A percentile compares a stretch with the other conserved stretches of the same genome.
phyloP scores from a whole-genome alignment of 1,140 invertebrate species.

The Orius insidiosus region DNA sequence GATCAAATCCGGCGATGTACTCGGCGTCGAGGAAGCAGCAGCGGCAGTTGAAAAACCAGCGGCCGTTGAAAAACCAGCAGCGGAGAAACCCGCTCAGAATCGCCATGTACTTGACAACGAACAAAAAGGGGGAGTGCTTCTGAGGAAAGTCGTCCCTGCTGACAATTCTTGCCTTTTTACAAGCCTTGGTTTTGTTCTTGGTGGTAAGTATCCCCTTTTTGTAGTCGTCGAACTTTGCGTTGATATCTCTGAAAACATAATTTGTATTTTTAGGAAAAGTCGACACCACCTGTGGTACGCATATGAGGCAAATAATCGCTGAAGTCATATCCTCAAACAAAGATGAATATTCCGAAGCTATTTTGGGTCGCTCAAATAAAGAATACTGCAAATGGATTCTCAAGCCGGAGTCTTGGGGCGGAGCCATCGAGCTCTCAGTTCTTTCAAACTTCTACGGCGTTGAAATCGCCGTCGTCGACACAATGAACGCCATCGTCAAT shows the following conservation, averaged over 20 bases:
- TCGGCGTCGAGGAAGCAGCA: no score
- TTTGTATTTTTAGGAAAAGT: conserved; percentile 49
- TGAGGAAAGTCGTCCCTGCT: conserved; percentile 79
- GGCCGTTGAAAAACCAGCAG: no score
- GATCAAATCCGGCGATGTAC: no score
- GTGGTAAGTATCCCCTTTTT: conserved; percentile 30
- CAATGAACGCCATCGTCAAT: conserved; percentile 74
- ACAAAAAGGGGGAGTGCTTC: conserved; percentile 45
- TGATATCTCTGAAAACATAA: no score
- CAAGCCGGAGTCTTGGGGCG: conserved; percentile 76
- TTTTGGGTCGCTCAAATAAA: conserved; percentile 66
- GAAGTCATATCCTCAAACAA: conserved; percentile 57
- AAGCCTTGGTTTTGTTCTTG: conserved; percentile 51
- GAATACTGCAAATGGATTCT: conserved; percentile 83
- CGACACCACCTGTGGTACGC: conserved; percentile 46
- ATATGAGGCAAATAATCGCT: conserved; percentile 75
- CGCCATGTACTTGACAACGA: no score
- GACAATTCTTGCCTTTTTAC: conserved; percentile 94
- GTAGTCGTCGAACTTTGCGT: no score
- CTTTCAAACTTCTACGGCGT: conserved; percentile 73
- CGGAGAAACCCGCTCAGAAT: no score
- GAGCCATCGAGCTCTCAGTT: conserved; percentile 83
- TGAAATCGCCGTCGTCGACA: conserved; percentile 89
- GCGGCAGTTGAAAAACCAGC: no score
- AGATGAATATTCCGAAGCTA: conserved; percentile 64